A percentile compares a stretch with the other conserved stretches of the same genome.
phyloP scores from a whole-genome alignment of 2,888 invertebrate genomes.

The Stegophylla sp. region DNA sequence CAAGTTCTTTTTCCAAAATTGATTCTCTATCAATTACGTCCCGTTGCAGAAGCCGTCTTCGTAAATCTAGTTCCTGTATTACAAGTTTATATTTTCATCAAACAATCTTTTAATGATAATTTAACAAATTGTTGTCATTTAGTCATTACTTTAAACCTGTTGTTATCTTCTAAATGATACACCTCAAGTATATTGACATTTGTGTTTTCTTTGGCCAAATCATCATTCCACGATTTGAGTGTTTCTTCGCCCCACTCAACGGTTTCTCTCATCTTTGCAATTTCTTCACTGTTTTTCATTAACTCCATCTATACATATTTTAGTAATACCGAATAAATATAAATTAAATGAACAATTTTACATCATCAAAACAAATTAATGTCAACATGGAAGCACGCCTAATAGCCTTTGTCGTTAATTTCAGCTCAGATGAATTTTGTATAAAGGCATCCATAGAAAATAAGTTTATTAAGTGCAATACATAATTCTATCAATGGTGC shows the following conservation, averaged over 20 bases:
- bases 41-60: slow-evolving; percentile 67
- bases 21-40: slow-evolving; percentile 67
- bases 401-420: too few relatives aligned
- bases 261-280: slow-evolving; percentile 72
- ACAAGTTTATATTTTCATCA: slow-evolving; percentile 18
- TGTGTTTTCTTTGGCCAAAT: slow-evolving; percentile 66
- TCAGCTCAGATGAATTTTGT: too few relatives aligned
- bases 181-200: slow-evolving; percentile 57
- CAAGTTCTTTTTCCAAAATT: slow-evolving; percentile 66
- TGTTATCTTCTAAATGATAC: slow-evolving; percentile 73
- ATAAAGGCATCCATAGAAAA: too few relatives aligned
- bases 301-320: slow-evolving; percentile 39
- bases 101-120: background rate
- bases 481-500: too few relatives aligned
- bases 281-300: slow-evolving; percentile 20
- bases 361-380: background rate
- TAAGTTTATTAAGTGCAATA: too few relatives aligned
- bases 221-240: slow-evolving; percentile 75
- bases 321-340: too few relatives aligned
- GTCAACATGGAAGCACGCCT: too few relatives aligned
- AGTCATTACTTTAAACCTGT: slow-evolving; percentile 41
- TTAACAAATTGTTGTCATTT: slow-evolving; percentile 32
- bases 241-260: slow-evolving; percentile 76
- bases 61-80: slow-evolving; percentile 68
- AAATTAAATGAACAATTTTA: too few relatives aligned